A percentile compares a stretch with the other conserved stretches of the same genome.
phyloP scores from a whole-genome alignment of 2,113 vertebrate genomes.

The Agapornis roseicollis region DNA sequence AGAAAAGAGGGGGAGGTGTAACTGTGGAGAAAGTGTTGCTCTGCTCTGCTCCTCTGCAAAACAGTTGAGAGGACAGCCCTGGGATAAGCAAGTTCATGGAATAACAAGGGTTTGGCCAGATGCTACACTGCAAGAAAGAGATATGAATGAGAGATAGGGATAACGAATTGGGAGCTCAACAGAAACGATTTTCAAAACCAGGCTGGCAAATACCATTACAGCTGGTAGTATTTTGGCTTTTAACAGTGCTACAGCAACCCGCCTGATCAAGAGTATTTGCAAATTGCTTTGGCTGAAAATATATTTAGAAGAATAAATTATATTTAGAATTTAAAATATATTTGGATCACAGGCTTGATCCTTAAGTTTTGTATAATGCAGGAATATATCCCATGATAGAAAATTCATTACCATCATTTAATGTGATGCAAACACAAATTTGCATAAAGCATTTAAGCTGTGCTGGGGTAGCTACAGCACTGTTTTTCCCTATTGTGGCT shows the following conservation, averaged over 20 bases:
- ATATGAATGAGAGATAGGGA: neutral
- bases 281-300: neutral
- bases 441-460: neutral
- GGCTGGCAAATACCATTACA: neutral
- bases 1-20: neutral
- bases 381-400: neutral
- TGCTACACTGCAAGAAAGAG: neutral
- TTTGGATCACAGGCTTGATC: neutral
- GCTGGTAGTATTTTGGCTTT: neutral
- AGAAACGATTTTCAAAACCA: neutral
- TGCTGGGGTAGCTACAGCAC: neutral
- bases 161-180: neutral
- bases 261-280: neutral
- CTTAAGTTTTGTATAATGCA: neutral
- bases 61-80: neutral
- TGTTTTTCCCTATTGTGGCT: neutral
- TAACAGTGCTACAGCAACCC: neutral
- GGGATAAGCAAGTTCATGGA: neutral
- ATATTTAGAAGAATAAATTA: neutral
- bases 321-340: no score
- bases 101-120: neutral
- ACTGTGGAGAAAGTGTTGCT: neutral
- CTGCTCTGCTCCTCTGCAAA: conserved; percentile 6
- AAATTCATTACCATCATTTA: neutral
- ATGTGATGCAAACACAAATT: neutral